phyloP scores from a whole-genome alignment of 2,888 invertebrate species.

The Yponomeuta sedellus region DNA sequence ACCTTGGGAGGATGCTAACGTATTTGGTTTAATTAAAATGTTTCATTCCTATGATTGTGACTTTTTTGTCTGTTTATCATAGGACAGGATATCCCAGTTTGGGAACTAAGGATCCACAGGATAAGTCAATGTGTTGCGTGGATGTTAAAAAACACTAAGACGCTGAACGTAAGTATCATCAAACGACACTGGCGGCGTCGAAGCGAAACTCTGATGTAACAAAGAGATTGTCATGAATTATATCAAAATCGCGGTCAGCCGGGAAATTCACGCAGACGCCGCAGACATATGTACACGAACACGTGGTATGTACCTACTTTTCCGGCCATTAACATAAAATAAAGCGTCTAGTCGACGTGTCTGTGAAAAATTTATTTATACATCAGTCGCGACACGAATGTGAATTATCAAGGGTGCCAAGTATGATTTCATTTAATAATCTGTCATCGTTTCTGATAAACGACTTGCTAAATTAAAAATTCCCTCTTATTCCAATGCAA shows the following conservation, averaged over 20 bases:
- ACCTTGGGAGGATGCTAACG: too few relatives aligned
- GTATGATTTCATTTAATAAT: background rate
- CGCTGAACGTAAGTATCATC: too few relatives aligned
- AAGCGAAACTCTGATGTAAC: slow-evolving; percentile 2
- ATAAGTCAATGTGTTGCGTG: too few relatives aligned
- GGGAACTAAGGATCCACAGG: too few relatives aligned
- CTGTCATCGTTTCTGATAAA: background rate
- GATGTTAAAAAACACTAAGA: too few relatives aligned
- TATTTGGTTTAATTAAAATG: too few relatives aligned
- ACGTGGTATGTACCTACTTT: slow-evolving; percentile 3
- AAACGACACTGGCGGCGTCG: background rate
- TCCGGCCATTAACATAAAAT: slow-evolving; percentile 17
- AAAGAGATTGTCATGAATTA: slow-evolving; percentile 7
- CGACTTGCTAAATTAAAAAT: background rate
- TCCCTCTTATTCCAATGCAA: background rate
- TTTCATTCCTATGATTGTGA: too few relatives aligned
- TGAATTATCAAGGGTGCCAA: slow-evolving; percentile 5
- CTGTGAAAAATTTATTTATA: slow-evolving; percentile 14
- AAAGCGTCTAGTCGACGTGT: slow-evolving; percentile 16
- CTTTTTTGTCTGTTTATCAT: too few relatives aligned
- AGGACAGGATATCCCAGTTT: too few relatives aligned
- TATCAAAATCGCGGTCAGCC: slow-evolving; percentile 4
- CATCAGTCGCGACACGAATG: slow-evolving; percentile 2
- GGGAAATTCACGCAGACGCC: slow-evolving; percentile 4
- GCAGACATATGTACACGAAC: background rate